These are phyloP conservation scores for Rutilus rutilus DNA, from an alignment of 2,113 vertebrate species.

Conservation along the genomic window DNA sequence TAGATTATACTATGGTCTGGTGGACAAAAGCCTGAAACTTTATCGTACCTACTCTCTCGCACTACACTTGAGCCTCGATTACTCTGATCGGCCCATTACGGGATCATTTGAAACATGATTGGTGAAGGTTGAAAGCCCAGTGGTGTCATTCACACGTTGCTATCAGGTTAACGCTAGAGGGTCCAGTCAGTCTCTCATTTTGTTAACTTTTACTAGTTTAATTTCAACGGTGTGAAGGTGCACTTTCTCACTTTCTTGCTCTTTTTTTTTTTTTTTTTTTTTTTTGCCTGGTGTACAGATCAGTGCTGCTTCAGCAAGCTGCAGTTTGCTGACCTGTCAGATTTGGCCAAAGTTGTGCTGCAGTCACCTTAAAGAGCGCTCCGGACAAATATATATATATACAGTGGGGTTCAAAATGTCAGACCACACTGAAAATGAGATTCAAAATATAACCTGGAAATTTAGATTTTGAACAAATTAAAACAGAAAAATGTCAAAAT, in stretches of 20 bases:
- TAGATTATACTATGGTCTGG: conserved; percentile 16
- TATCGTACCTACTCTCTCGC: conserved; percentile 3
- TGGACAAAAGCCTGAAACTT: conserved; percentile 29
- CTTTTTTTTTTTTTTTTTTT: not conserved
- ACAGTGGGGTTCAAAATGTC: not conserved
- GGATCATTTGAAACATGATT: conserved; percentile 49
- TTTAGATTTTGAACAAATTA: not conserved
- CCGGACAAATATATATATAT: not conserved
- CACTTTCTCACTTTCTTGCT: not conserved
- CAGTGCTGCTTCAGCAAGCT: conserved; percentile 54
- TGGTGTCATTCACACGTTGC: conserved; percentile 51
- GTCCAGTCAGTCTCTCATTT: conserved; percentile 34
- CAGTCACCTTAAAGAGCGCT: conserved; percentile 42
- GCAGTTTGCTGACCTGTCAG: conserved; percentile 50
- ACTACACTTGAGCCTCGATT: conserved; percentile 9
- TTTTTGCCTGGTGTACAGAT: conserved; percentile 33
- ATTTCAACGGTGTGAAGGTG: not conserved
- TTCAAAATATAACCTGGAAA: not conserved
- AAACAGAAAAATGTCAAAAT: not conserved
- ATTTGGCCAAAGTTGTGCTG: conserved; percentile 38
- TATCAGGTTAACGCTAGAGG: conserved; percentile 41
- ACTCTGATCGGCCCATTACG: conserved; percentile 36
- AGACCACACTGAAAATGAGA: not conserved
- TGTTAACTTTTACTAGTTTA: not conserved
- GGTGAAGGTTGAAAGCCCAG: conserved; percentile 42